These are phyloP conservation scores for Mus pahari DNA, from an alignment of 2,113 vertebrate genomes.

Conservation along the genomic window DNA sequence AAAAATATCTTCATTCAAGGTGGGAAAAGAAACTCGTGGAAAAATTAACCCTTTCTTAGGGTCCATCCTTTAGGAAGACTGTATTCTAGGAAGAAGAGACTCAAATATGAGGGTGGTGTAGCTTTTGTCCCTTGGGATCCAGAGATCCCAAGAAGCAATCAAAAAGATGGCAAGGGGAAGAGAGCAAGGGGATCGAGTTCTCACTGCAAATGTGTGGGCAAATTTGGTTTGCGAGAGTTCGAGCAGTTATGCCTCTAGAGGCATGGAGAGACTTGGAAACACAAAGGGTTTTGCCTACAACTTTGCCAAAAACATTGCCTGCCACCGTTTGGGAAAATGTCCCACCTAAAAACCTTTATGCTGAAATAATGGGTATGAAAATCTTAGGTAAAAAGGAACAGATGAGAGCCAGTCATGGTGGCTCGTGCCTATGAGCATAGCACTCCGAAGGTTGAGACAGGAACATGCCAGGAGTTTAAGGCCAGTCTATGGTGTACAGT, in stretches of 20 bases:
- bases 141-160: neutral
- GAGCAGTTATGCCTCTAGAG: neutral
- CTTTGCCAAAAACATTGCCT: neutral
- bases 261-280: neutral
- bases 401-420: neutral
- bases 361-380: conserved; percentile 3
- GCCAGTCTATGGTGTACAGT: too few species aligned
- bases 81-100: conserved; percentile 52
- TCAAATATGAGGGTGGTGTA: neutral
- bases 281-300: conserved; percentile 16
- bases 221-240: neutral
- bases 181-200: neutral
- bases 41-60: neutral
- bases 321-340: neutral
- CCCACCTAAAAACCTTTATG: conserved; percentile 8
- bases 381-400: conserved; percentile 41
- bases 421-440: neutral
- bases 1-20: conserved; percentile 91
- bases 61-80: conserved; percentile 51
- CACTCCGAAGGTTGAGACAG: neutral
- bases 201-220: neutral
- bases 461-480: neutral
- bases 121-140: neutral
- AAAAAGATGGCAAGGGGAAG: neutral
- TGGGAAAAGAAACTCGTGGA: conserved; percentile 73